phyloP scores from a whole-genome alignment of 2,113 vertebrate genomes.

The Daboia siamensis region DNA sequence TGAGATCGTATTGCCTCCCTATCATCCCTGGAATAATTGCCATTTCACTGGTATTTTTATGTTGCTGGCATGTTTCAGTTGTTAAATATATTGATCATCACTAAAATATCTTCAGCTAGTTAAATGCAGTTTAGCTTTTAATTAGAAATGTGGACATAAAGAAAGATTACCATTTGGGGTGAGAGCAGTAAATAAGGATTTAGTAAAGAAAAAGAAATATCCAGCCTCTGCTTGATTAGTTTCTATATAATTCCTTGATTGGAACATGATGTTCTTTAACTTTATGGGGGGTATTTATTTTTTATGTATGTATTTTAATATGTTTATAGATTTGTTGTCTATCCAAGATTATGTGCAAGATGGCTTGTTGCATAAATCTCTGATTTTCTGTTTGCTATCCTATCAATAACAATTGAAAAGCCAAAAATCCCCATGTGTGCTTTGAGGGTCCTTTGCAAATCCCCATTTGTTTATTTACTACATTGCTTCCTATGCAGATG shows the following conservation, averaged over 20 bases:
- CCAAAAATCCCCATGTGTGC: not conserved
- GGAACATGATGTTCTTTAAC: not conserved
- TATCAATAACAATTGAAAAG: not conserved
- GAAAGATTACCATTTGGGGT: not conserved
- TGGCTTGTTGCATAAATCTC: not conserved
- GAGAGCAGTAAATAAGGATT: not conserved
- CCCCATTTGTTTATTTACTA: not conserved
- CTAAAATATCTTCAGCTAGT: not conserved
- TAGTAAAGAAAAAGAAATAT: not conserved
- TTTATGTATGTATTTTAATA: not conserved
- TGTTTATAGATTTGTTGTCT: not conserved
- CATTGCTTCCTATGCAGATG: not conserved
- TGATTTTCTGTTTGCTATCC: not conserved
- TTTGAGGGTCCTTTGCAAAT: not conserved
- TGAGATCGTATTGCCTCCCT: not conserved
- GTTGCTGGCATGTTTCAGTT: not conserved
- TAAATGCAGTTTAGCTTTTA: not conserved
- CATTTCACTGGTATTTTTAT: not conserved
- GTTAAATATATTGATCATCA: not conserved
- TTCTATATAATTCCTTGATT: not conserved
- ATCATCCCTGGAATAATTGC: not conserved
- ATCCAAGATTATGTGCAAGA: not conserved
- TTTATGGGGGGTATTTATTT: not conserved
- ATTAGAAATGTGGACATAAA: not conserved
- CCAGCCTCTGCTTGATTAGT: not conserved